These are phyloP conservation scores for Narcine bancroftii DNA, from an alignment of 2,113 vertebrate species.

Conservation along the genomic window DNA sequence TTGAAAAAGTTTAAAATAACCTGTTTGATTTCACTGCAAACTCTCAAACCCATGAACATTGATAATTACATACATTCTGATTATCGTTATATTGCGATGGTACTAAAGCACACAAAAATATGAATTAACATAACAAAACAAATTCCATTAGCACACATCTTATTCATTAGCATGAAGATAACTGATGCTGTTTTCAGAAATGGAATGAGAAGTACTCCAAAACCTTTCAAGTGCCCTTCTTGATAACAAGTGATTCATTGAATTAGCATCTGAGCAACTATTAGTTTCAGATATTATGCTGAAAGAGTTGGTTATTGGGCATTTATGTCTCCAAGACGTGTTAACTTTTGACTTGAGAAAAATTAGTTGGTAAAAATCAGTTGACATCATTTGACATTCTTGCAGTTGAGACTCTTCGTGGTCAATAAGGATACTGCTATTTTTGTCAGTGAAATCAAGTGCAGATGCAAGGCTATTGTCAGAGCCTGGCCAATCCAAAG, in stretches of 20 bases:
- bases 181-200: background rate
- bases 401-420: background rate
- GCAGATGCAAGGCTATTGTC: background rate
- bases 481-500: too few species aligned
- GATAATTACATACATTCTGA: background rate
- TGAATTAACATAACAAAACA: background rate
- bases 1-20: background rate
- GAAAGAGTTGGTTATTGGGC: background rate
- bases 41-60: background rate
- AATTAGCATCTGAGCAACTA: conserved; percentile 21
- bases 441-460: background rate
- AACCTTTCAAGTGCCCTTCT: background rate
- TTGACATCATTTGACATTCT: conserved; percentile 1
- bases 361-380: conserved; percentile 24
- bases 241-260: background rate
- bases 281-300: conserved; percentile 23
- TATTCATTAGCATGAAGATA: too few species aligned
- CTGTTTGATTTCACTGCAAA: background rate
- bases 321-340: background rate
- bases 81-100: background rate
- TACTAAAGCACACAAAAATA: background rate
- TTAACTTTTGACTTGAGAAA: conserved; percentile 16
- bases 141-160: background rate
- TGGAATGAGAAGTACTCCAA: background rate
- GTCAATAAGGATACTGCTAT: conserved; percentile 10